Base-by-base conservation (phyloP, 2,888 invertebrate genomes). In the Ethmia dodecea region DNA sequence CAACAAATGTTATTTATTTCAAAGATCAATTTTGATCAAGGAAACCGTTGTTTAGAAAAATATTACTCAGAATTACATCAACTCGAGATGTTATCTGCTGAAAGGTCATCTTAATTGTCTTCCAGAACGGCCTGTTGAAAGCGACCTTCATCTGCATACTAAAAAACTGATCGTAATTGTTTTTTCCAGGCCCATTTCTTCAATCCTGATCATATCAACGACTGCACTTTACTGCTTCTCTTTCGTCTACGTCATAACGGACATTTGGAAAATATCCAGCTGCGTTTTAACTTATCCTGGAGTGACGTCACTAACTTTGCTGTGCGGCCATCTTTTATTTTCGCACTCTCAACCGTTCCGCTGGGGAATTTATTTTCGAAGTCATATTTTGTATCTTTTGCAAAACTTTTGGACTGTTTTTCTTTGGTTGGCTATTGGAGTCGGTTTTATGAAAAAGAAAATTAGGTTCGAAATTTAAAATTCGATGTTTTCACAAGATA, bases 101-200 rank as follows among this genome's bases (percentile, higher is more conserved):
- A n/a, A n/a, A n/a, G n/a, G n/a, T n/a, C n/a, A n/a, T n/a, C n/a
- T n/a, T n/a, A n/a, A n/a, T n/a, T n/a, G n/a, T n/a, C n/a, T n/a
- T n/a, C n/a, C n/a, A n/a, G n/a, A n/a, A n/a, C n/a, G n/a, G n/a
- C n/a, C n/a, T n/a, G n/a, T n/a, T n/a, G n/a, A n/a, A n/a, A n/a
- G n/a, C n/a, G n/a, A n/a, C n/a, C n/a, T n/a, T n/a, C n/a, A n/a
- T n/a, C n/a, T n/a, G n/a, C n/a, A n/a, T n/a, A n/a, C 1, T 9
- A 8, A 13, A 20, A 20, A 20, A 20, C 9, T 6, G 9, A 20
- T n/a, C n/a, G n/a, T n/a, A n/a, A n/a, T n/a, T 26, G 8, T 22
- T 22, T 9, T 27, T 38, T 42, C 12, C 44, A 44, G 44, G 44
- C 44, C 44, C 13, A 38, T 44, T 29, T 35, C 44, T 13, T 24